Conservation (phyloP, 2,797 vertebrate genomes). For the Acridotheres tristis region DNA sequence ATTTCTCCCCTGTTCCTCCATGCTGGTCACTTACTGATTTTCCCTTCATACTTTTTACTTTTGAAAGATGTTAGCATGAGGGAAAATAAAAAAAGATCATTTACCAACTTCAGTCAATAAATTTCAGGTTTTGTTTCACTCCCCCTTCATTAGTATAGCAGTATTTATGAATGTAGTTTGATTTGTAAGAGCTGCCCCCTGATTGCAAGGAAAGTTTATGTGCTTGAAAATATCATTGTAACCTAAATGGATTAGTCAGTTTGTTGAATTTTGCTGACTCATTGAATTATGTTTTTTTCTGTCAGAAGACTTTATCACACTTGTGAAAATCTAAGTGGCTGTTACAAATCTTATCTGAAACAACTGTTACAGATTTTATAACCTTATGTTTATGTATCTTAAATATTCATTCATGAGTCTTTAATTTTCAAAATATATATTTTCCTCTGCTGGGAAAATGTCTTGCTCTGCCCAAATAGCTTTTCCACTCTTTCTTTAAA, state of each 20-base stretch:
- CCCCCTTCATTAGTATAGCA: background rate
- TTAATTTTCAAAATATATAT: constrained; percentile 74
- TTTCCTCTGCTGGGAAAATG: constrained; percentile 56
- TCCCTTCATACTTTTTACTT: background rate
- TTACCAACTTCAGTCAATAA: background rate
- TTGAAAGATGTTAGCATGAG: background rate
- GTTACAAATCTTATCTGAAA: constrained; percentile 6
- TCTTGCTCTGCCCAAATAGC: constrained; percentile 61
- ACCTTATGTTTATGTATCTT: constrained; percentile 13
- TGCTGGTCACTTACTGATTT: background rate
- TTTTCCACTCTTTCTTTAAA: constrained; percentile 58
- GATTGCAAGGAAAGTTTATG: background rate
- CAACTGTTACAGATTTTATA: background rate
- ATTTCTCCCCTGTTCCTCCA: constrained; percentile 73
- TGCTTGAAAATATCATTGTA: background rate
- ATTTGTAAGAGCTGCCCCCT: background rate
- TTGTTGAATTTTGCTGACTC: background rate
- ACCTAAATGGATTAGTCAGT: background rate
- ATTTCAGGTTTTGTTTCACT: background rate
- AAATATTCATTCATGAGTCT: constrained; percentile 68
- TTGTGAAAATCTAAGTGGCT: background rate
- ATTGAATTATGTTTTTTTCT: background rate
- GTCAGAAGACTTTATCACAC: background rate
- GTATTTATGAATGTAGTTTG: background rate
- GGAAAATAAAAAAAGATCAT: background rate